Percentiles rank a stretch among this genome's conserved stretches.
phyloP scores from a whole-genome alignment of 2,113 vertebrate species.

The Brienomyrus brachyistius region DNA sequence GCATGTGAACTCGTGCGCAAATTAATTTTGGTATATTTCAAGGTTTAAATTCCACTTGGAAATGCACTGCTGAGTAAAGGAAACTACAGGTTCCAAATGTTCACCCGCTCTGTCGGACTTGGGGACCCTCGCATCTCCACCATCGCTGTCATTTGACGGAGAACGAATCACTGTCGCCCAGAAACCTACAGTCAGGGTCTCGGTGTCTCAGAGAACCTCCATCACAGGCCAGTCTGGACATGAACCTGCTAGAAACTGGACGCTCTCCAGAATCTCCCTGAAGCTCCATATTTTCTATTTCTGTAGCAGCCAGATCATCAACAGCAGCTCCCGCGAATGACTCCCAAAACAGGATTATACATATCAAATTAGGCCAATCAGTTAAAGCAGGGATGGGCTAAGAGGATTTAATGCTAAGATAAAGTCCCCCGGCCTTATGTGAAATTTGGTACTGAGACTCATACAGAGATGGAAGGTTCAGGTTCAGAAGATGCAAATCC shows the following conservation, averaged over 20 bases:
- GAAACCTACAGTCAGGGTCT: not conserved
- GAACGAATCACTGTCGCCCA: not conserved
- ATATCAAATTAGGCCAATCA: slow-evolving; percentile 30
- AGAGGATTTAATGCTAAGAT: slow-evolving; percentile 40
- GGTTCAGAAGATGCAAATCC: not conserved
- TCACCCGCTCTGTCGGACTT: not conserved
- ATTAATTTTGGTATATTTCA: not conserved
- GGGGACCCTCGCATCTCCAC: not conserved
- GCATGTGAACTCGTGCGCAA: not conserved
- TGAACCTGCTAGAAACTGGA: not conserved
- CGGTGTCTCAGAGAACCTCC: not conserved
- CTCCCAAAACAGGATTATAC: slow-evolving; percentile 45
- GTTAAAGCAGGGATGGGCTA: slow-evolving; percentile 37
- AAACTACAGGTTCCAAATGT: not conserved
- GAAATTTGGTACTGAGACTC: not conserved
- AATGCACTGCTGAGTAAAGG: not conserved
- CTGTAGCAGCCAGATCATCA: not conserved
- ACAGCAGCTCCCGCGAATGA: slow-evolving; percentile 15
- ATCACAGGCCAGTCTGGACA: not conserved
- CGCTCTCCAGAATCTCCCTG: not conserved
- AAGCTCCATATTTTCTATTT: not conserved
- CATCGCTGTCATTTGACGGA: not conserved
- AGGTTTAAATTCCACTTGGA: not conserved
- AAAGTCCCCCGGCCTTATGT: not conserved
- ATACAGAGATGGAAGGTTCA: not conserved